phyloP scores from a whole-genome alignment of 2,113 vertebrate species.

The Podarcis cretensis region DNA sequence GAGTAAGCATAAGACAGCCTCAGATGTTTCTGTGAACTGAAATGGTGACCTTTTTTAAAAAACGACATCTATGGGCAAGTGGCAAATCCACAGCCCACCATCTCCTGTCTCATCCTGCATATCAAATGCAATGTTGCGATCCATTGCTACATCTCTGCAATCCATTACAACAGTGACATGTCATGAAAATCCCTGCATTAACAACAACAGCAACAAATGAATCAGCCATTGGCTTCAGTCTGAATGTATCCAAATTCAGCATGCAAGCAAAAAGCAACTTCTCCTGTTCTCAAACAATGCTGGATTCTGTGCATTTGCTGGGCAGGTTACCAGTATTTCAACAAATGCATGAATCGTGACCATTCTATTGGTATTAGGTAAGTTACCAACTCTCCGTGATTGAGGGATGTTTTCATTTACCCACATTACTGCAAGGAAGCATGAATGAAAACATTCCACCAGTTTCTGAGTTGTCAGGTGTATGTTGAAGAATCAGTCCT shows the following conservation, averaged over 20 bases:
- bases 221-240: not conserved
- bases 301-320: not conserved
- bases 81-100: not conserved
- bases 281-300: not conserved
- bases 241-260: not conserved
- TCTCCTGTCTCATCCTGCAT: not conserved
- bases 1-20: not conserved
- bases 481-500: fast-evolving
- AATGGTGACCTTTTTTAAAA: not conserved
- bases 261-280: not conserved
- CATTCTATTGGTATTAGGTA: not conserved
- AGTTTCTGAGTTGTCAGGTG: not conserved
- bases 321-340: not conserved
- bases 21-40: not conserved
- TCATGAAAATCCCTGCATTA: not conserved
- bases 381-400: not conserved
- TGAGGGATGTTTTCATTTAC: not conserved
- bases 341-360: not conserved
- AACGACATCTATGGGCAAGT: not conserved
- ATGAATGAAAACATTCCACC: not conserved
- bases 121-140: not conserved
- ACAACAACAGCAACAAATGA: not conserved
- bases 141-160: not conserved
- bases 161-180: not conserved
- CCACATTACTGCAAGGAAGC: not conserved